phyloP scores from a whole-genome alignment of 2,797 vertebrate genomes.

The Xyrichtys novacula region DNA sequence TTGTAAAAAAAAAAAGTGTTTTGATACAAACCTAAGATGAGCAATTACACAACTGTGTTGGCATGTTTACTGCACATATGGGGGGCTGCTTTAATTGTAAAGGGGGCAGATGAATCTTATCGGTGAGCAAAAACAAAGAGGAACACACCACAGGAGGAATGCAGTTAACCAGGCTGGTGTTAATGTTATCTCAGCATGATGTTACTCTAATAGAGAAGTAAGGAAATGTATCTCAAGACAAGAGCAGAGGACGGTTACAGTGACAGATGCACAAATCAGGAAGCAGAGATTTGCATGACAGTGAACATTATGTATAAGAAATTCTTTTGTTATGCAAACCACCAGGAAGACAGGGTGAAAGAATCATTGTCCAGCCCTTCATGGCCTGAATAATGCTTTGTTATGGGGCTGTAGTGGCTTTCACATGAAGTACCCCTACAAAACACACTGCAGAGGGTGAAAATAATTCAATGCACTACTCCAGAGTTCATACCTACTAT shows the following conservation, averaged over 20 bases:
- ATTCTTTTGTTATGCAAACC: conserved; percentile 76
- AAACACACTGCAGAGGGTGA: conserved; percentile 37
- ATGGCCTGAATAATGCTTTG: conserved; percentile 67
- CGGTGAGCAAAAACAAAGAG: conserved; percentile 55
- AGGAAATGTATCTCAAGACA: conserved; percentile 37
- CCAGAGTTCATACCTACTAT: conserved; percentile 11
- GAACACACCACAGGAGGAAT: conserved; percentile 44
- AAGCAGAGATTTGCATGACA: conserved; percentile 75
- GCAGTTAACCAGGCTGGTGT: conserved; percentile 24
- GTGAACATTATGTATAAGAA: conserved; percentile 61
- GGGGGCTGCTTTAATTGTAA: conserved; percentile 12
- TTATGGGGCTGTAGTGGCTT: conserved; percentile 45
- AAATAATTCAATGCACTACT: conserved; percentile 17
- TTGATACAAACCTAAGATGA: conserved; percentile 45
- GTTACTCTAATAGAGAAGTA: conserved; percentile 27
- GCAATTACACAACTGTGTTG: conserved; percentile 34
- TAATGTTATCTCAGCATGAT: conserved; percentile 57
- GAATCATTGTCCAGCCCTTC: conserved; percentile 65
- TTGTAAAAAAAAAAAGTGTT: conserved; percentile 48
- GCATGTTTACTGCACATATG: conserved; percentile 48
- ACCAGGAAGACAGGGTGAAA: conserved; percentile 68
- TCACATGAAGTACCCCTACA: conserved; percentile 30
- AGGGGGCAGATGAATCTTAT: neutral
- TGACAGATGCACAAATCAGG: conserved; percentile 34
- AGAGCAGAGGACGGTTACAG: conserved; percentile 24